Base-by-base conservation (phyloP, 2,113 vertebrate species). In the Chaetodon auriga region DNA sequence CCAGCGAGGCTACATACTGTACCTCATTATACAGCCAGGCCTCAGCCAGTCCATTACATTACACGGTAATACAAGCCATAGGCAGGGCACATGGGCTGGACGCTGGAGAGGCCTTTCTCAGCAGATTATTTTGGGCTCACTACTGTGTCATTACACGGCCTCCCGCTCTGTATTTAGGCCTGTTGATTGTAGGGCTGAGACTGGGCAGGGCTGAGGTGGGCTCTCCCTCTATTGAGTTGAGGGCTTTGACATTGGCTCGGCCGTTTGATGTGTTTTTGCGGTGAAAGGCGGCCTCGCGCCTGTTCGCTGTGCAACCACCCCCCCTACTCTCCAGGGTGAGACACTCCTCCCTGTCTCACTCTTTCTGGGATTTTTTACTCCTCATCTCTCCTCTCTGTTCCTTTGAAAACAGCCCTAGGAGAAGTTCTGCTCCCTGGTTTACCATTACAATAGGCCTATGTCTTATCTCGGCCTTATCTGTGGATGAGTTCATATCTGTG, bases 41-140 rank as follows among this genome's bases (percentile, higher is more conserved):
- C 84, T 68, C 87, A 70, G 75, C 48, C 70, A 14, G 63, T 60
- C 72, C 90, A 55, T 87, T 81, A 82, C 85, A 88, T 87, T 87
- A 75, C 83, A 85, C 41, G 57, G 90, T 91, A 90, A 92, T 51
- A 82, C 87, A 92, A 93, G 83, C 87, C 88, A 86, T 15, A 70
- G 87, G 85, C 85, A 85, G 77, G 89, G 80, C 87, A 78, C 85
- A 86, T 86, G 90, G 88, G 92, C 82, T 53, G 84, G 75, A 74
- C 82, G 81, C 80, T 64, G 87, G 36, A 82, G 85, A 91, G 88
- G 65, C 87, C 83, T 90, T 90, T 92, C 93, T 93, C 87, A 82
- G 90, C 90, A 91, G 92, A 92, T 91, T 95, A 95, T 96, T 96
- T 95, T 94, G 64, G 83, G 93, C 84, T 88, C 85, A 54, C 78